Base-by-base conservation (phyloP, 92 coral and sea anemone species). In the Bergia puertoricense region DNA sequence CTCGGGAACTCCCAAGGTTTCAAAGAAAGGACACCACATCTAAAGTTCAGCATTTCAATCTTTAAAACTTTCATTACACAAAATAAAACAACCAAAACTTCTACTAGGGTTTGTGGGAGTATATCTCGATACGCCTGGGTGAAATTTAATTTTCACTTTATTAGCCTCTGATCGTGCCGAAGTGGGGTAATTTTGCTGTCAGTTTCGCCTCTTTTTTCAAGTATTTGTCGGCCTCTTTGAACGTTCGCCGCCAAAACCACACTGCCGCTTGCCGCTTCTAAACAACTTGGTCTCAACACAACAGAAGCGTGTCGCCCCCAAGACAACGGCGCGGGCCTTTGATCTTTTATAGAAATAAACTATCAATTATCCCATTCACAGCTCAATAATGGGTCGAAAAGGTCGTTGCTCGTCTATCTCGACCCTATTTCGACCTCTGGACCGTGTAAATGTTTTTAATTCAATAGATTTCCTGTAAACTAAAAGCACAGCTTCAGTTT, bases 161-260 rank as follows among this genome's bases (percentile, higher is more conserved):
- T 71, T 84, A 84, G 79, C 78, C 23, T 84, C 42, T 84, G 79
- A 46, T 45, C 44, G 74, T 84, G 66, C 86, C 87, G 78, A 84
- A 84, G 87, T 42, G 65, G 79, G 46, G 14, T 46, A 84, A 68
- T 84, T 84, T 71, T 46, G 78, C 77, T 74, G 86, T 84, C 68
- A 84, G 46, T 84, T 72, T 84, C 87, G 51, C 77, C 66, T 69
- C 68, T 84, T 48, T 71, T 84, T 84, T 44, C 78, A 84, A 84
- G 54, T 71, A 14, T 69, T 84, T 84, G 78, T 84, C 87, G 87
- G 87, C 36, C 22, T 59, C 87, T 84, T 84, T 84, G 87, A 84
- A 6, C 37, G 48, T 37, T 51, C 87, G 66, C 87, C 87, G 87
- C 87, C 78, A 71, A 84, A 46, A 46, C 87, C 87, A 45, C 79